Conservation (phyloP, 2,797 vertebrate genomes). For the Enteromius afrohamiltoni region DNA sequence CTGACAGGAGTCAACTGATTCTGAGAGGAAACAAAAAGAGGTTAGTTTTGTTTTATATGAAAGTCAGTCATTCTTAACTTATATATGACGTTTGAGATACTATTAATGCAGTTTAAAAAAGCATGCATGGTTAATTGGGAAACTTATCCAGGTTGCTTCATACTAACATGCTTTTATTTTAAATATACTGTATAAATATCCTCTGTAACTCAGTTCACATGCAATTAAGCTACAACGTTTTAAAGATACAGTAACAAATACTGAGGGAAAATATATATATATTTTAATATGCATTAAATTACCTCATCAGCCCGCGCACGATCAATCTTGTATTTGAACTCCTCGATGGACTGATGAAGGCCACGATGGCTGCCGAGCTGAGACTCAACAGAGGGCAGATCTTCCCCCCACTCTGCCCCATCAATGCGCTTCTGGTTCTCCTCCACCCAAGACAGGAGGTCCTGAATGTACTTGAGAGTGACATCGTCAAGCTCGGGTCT, state of each 20-base stretch:
- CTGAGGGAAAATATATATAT: no score
- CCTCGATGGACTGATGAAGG: slow-evolving; percentile 90
- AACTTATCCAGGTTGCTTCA: not conserved
- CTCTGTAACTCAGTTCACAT: not conserved
- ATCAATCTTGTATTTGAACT: slow-evolving; percentile 91
- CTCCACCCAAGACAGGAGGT: slow-evolving; percentile 91
- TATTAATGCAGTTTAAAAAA: not conserved
- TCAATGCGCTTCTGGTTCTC: slow-evolving; percentile 89
- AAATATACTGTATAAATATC: not conserved
- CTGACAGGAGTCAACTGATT: slow-evolving; percentile 82
- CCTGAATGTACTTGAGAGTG: slow-evolving; percentile 87
- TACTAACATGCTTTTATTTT: not conserved
- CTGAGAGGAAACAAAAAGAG: slow-evolving; percentile 67
- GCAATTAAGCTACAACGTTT: not conserved
- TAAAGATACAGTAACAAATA: not conserved
- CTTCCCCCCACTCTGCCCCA: slow-evolving; percentile 85
- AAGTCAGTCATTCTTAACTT: not conserved
- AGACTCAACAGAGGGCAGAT: slow-evolving; percentile 89
- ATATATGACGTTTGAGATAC: not conserved
- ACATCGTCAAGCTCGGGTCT: slow-evolving; percentile 84
- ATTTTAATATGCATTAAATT: not conserved
- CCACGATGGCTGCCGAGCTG: slow-evolving; percentile 91
- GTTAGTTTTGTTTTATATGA: not conserved
- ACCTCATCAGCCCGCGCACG: slow-evolving; percentile 89
- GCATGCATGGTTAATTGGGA: not conserved